Conservation (phyloP, 1,140 invertebrate genomes). For the Streblospio benedicti region DNA sequence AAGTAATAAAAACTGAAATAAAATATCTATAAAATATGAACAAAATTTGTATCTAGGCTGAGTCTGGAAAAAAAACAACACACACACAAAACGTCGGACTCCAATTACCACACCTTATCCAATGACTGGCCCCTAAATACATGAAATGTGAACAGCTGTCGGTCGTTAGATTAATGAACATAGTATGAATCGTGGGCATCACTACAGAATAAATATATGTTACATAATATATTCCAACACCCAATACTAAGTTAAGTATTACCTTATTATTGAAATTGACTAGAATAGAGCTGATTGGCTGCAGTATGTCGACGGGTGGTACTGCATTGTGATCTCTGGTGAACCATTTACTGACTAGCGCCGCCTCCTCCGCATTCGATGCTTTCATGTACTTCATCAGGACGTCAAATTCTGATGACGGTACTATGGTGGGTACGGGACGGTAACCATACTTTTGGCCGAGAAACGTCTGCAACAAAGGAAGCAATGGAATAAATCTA, state of each 20-base stretch:
- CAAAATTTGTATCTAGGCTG: background rate
- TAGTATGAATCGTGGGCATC: no score
- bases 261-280: slow-evolving; percentile 99
- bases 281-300: slow-evolving; percentile 92
- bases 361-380: slow-evolving; percentile 36
- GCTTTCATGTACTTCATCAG: slow-evolving; percentile 69
- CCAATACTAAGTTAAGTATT: no score
- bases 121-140: no score
- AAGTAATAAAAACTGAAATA: no score
- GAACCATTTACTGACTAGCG: slow-evolving; percentile 66
- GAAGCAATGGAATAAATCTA: no score
- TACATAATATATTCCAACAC: no score
- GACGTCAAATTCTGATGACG: slow-evolving; percentile 71
- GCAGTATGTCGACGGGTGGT: slow-evolving; percentile 77
- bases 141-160: no score
- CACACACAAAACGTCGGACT: no score
- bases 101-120: no score
- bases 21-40: background rate
- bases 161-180: no score
- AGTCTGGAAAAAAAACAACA: no score
- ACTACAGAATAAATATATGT: no score
- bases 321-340: slow-evolving; percentile 93
- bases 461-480: slow-evolving; percentile 14
- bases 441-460: slow-evolving; percentile 75
- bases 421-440: slow-evolving; percentile 84